Evolutionary conservation across 1,140 invertebrate genomes (phyloP), one percentile per base, ranked within the genome.

Genomic region (Yoshiicerus persimilis): DNA sequence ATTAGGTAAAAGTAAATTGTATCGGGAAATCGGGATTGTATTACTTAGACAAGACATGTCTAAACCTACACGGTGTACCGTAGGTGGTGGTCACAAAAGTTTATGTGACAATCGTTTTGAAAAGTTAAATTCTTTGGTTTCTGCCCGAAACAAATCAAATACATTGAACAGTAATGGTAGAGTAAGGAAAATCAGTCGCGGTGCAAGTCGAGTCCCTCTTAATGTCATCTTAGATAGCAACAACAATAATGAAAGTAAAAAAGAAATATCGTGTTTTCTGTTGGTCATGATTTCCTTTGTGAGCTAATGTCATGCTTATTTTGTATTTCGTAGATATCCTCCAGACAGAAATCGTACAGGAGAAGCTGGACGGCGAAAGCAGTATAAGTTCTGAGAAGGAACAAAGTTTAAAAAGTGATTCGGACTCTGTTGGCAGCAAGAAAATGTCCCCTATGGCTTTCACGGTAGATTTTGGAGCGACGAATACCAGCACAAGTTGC

Each of bases 391-490:
- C 85, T 8, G 85, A 56, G 27, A 62, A 25, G 25, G 34, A 56
- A 20, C 47, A 66, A 86, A 87, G 83, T 25, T 36, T 34, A 16
- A 38, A 47, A 47, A 30, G 84, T 87, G 23, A 87, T 75, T 27
- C 86, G 25, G 39, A 66, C 9, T 86, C 84, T n/a, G 27, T 87
- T 1, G 90, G 90, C 27, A 47, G 86, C 30, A 91, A 90, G 85
- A 91, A 91, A 87, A 88, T 87, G 16, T 88, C 89, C 66, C 91
- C 91, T 56, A 93, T 92, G 91, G 93, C 93, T 38, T 93, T 94
- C 88, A 93, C 93, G 25, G 92, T 94, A 36, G 93, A 93, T 84
- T 92, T 93, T 88, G 92, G 91, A 77, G 92, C 92, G 34, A 91
- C 84, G 87, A 84, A 91, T 87, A 70, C 88, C 87, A 86, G 80